Evolutionary conservation across 2,888 invertebrate genomes (phyloP).

Genomic region (Drosophila niveifrons): DNA sequence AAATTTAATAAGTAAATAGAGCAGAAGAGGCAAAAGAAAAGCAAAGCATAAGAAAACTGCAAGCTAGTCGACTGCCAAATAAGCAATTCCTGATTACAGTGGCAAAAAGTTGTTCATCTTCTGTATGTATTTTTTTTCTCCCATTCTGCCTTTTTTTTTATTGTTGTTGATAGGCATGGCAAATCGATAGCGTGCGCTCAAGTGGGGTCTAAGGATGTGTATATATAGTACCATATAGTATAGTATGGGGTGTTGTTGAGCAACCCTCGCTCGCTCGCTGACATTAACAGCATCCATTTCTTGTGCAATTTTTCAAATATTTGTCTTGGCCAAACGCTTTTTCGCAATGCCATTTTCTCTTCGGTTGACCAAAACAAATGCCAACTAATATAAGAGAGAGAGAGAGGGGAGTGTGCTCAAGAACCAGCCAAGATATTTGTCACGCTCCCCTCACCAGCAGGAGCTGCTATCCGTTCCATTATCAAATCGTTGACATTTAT

Average conservation of each 20-base stretch:
- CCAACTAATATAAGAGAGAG: constrained; percentile 58
- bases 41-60: constrained; percentile 27
- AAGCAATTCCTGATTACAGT: constrained; percentile 52
- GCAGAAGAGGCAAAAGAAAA: background rate
- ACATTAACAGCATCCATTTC: constrained; percentile 67
- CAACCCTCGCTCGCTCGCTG: constrained; percentile 43
- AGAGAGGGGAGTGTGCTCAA: constrained; percentile 31
- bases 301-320: constrained; percentile 76
- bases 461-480: constrained; percentile 54
- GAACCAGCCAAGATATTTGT: constrained; percentile 67
- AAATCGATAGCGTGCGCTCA: constrained; percentile 67
- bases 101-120: constrained; percentile 5
- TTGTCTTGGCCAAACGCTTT: constrained; percentile 52
- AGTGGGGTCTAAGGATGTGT: constrained; percentile 45
- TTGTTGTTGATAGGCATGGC: constrained; percentile 46
- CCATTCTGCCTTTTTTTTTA: constrained; percentile 1
- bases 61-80: constrained; percentile 44
- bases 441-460: constrained; percentile 52
- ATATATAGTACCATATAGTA: constrained; percentile 4
- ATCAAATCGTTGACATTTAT: constrained; percentile 80
- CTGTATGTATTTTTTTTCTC: background rate
- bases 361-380: constrained; percentile 66
- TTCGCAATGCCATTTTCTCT: constrained; percentile 6
- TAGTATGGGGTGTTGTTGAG: constrained; percentile 8
- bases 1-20: constrained; percentile 82